Base-by-base conservation (phyloP, 2,113 vertebrate species). In the Phoxinus phoxinus region DNA sequence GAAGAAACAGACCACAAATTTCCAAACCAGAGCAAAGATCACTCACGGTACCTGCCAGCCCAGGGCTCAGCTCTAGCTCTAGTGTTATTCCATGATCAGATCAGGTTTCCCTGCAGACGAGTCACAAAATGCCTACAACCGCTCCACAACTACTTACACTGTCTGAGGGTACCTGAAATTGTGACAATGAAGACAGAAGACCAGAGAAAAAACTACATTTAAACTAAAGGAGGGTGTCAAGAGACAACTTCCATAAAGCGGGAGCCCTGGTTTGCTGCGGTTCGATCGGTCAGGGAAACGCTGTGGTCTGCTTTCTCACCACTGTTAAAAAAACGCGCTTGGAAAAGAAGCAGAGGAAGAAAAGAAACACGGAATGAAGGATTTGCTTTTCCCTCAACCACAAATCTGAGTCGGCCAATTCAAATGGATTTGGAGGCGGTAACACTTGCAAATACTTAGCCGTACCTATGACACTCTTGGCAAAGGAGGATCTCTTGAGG, bases 381-480 rank as follows among this genome's bases (percentile, higher is more conserved):
- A 63, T 58, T 76, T 76, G 79, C 74, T 86, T 86, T 78, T 53
- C 80, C 79, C 65, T 59, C 44, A 82, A 81, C 73, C 83, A 84
- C 19, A 86, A 86, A 84, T 85, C 75, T n/a, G 30, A 37, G n/a
- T 63, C 37, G 30, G 48, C 35, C 63, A 83, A 46, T 81, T 83
- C 4, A 51, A 48, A 82, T 23, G 3, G 46, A 53, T 51, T 23
- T 27, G 32, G 48, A 71, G 74, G 69, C 48, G 48, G 21, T 13
- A 69, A 79, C 56, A 30, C 19, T 86, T 74, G 30, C 21, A 41
- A 88, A 85, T 86, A 87, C 3, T 61, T 81, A 89, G 84, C 91
- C 96, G 90, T 97, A 99, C 98, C 98, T 97, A 99, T 99, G 84
- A 99, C 98, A 91, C 98, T 99, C 94, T 99, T 99, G 94, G 98